These are phyloP conservation scores for Acyrthosiphon pisum DNA, from an alignment of 1,140 invertebrate genomes.

Conservation along the genomic window DNA sequence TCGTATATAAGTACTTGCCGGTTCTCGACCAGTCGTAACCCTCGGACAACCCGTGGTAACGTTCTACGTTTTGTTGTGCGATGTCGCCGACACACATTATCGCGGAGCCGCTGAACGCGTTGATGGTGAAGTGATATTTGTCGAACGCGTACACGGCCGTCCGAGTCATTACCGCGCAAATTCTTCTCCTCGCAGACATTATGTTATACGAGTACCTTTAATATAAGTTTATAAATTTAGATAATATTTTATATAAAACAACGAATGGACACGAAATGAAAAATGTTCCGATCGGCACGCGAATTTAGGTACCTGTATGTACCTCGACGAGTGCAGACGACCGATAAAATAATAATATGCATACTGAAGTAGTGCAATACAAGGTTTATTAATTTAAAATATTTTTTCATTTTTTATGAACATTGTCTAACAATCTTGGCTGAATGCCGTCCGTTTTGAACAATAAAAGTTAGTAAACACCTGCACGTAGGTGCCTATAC, in stretches of 20 bases:
- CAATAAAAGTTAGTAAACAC: background rate
- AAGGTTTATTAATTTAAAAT: background rate
- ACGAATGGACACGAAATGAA: background rate
- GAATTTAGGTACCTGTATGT: background rate
- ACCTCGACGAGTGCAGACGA: background rate
- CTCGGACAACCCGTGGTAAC: conserved; percentile 61
- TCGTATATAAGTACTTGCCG: conserved; percentile 62
- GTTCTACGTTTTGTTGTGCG: conserved; percentile 72
- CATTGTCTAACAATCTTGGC: background rate
- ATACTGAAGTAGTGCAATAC: background rate
- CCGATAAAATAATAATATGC: background rate
- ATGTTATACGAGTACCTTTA: background rate
- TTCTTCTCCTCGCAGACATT: background rate
- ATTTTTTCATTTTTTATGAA: background rate
- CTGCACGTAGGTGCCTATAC: background rate
- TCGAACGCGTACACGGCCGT: conserved; percentile 61
- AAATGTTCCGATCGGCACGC: background rate
- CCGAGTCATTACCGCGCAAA: background rate
- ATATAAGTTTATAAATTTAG: background rate
- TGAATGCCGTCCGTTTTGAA: background rate
- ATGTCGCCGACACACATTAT: conserved; percentile 75
- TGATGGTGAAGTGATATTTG: conserved; percentile 73
- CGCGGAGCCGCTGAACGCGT: conserved; percentile 72
- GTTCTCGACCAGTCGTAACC: conserved; percentile 68
- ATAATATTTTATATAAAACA: background rate